These are phyloP conservation scores for Allygus modestus DNA, from an alignment of 2,888 invertebrate species.

Conservation along the genomic window DNA sequence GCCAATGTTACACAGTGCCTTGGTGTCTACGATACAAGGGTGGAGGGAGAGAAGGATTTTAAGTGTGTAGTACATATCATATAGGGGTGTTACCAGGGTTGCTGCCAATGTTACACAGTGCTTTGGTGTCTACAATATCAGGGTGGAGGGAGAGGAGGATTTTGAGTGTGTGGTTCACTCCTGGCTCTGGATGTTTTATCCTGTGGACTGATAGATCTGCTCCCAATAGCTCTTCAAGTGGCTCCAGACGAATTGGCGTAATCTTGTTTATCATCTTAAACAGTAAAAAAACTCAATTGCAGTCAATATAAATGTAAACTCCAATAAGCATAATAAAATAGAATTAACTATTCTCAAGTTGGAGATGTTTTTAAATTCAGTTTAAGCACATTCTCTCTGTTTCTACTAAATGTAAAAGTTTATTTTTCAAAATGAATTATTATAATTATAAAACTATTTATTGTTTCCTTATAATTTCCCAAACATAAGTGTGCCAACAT, in stretches of 20 bases:
- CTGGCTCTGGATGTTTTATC: constrained; percentile 68
- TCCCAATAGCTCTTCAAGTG: constrained; percentile 90
- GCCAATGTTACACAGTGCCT: too few relatives aligned
- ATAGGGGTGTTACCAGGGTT: constrained; percentile 66
- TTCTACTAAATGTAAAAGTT: too few relatives aligned
- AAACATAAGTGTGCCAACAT: too few relatives aligned
- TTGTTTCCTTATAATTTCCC: too few relatives aligned
- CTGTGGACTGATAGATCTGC: constrained; percentile 92
- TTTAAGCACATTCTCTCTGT: too few relatives aligned
- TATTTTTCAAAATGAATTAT: too few relatives aligned
- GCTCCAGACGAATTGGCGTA: constrained; percentile 90
- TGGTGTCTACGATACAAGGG: too few relatives aligned
- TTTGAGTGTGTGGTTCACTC: constrained; percentile 73
- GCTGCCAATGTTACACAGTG: constrained; percentile 65
- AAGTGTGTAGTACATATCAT: background rate
- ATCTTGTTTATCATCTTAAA: constrained; percentile 82
- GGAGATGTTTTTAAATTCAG: too few relatives aligned
- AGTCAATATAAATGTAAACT: too few relatives aligned
- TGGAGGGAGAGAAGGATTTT: background rate
- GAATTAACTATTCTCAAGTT: too few relatives aligned
- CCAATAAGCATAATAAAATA: too few relatives aligned
- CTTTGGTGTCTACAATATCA: constrained; percentile 70
- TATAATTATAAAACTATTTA: too few relatives aligned
- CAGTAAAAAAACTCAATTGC: constrained; percentile 15
- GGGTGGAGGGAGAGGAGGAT: constrained; percentile 70